Evolutionary conservation across 2,113 vertebrate species (phyloP).

Genomic region (Chaetorhynchus papuensis): DNA sequence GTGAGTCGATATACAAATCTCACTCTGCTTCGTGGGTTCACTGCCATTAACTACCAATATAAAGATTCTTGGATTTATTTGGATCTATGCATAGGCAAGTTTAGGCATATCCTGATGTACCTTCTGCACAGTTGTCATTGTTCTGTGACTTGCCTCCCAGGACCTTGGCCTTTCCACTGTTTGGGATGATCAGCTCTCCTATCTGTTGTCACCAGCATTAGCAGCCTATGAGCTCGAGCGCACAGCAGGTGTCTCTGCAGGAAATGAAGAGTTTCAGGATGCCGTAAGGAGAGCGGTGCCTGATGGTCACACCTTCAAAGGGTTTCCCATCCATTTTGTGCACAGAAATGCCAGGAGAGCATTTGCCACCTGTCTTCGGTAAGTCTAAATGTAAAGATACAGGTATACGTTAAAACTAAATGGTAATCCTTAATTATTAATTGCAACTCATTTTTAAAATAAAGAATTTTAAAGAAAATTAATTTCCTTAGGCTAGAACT

Average conservation of each 20-base stretch:
- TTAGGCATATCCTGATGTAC: not conserved
- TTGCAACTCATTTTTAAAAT: not conserved
- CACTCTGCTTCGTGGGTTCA: not conserved
- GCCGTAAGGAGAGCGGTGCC: constrained; percentile 89
- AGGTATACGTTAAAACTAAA: not conserved
- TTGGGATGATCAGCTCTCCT: constrained; percentile 96
- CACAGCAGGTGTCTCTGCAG: constrained; percentile 84
- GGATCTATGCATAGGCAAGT: not conserved
- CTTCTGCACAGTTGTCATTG: not conserved
- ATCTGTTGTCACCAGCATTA: constrained; percentile 90
- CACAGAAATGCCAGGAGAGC: constrained; percentile 89
- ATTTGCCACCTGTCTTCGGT: constrained; percentile 92
- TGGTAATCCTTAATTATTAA: not conserved
- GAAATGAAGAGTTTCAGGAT: constrained; percentile 97
- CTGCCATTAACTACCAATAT: not conserved
- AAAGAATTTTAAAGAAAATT: not conserved
- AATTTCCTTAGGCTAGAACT: not conserved
- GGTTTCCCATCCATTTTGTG: constrained; percentile 93
- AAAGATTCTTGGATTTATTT: not conserved
- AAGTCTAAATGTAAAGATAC: not conserved
- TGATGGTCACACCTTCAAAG: constrained; percentile 97
- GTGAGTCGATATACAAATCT: not conserved
- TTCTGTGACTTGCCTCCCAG: constrained; percentile 62
- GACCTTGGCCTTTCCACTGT: constrained; percentile 87
- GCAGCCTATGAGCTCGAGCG: constrained; percentile 93